phyloP scores from a whole-genome alignment of 2,113 vertebrate species.

The Litocranius walleri region DNA sequence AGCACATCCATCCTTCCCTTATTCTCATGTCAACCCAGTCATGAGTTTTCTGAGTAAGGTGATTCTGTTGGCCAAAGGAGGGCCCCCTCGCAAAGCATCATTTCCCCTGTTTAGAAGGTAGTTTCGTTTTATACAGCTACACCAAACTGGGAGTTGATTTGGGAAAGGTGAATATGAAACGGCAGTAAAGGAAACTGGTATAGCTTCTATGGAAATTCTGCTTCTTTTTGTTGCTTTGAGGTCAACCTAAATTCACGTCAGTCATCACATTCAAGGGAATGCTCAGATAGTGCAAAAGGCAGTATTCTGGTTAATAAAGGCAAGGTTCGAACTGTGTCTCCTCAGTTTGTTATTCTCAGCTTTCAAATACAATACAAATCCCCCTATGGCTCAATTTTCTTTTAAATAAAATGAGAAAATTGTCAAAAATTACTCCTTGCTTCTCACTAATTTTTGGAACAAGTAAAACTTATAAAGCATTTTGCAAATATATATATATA shows the following conservation, averaged over 20 bases:
- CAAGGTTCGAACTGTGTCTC: not conserved
- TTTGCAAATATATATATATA: constrained; percentile 4
- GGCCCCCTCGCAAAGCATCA: rapidly evolving
- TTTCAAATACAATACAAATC: not conserved
- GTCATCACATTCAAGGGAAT: not conserved
- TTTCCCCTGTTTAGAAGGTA: not conserved
- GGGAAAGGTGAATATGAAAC: not conserved
- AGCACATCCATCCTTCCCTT: not conserved
- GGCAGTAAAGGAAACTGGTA: not conserved
- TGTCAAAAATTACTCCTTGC: not conserved
- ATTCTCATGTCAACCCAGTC: not conserved
- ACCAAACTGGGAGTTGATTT: not conserved
- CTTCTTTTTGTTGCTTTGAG: not conserved
- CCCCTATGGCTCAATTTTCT: constrained; percentile 20
- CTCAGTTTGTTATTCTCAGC: not conserved
- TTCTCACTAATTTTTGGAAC: constrained; percentile 23
- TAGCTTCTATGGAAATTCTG: constrained; percentile 1
- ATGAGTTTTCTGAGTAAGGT: not conserved
- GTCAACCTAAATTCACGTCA: not conserved
- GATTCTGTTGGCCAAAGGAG: not conserved
- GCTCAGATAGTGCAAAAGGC: not conserved
- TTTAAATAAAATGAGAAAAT: constrained; percentile 49
- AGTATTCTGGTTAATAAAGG: not conserved
- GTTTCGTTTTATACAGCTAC: not conserved
- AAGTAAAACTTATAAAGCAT: constrained; percentile 40